phyloP scores from a whole-genome alignment of 2,797 vertebrate genomes.

The Chelon labrosus region DNA sequence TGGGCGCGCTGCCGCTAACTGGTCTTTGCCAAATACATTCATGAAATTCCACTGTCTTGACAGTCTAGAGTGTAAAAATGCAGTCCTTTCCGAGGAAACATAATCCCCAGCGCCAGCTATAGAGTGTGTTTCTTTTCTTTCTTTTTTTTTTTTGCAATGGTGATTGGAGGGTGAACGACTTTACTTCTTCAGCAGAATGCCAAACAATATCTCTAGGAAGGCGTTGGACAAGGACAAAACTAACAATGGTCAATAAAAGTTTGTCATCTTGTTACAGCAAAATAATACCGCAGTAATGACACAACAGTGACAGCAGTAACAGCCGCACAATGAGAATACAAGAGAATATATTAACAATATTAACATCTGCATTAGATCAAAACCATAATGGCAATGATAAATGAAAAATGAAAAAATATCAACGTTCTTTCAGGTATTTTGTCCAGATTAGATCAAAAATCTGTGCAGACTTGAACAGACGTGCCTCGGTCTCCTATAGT shows the following conservation, averaged over 20 bases:
- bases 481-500: not conserved
- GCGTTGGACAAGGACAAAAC: conserved; percentile 9
- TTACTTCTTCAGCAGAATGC: conserved; percentile 46
- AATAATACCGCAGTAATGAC: not conserved
- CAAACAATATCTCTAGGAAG: conserved; percentile 51
- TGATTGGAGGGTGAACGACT: conserved; percentile 44
- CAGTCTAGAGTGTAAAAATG: conserved; percentile 49
- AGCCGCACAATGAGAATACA: no score
- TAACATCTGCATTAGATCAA: not conserved
- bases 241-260: no score
- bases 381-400: not conserved
- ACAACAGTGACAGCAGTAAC: no score
- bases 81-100: conserved; percentile 62
- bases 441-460: not conserved
- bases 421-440: not conserved
- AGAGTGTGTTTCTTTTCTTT: conserved; percentile 51
- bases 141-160: conserved; percentile 47
- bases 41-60: conserved; percentile 65
- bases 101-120: conserved; percentile 60
- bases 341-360: not conserved
- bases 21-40: conserved; percentile 58
- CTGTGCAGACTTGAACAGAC: not conserved
- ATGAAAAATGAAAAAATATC: no score
- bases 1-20: conserved; percentile 42
- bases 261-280: not conserved